Evolutionary conservation across 2,888 invertebrate genomes (phyloP).

Genomic region (Crepidodera aurea): DNA sequence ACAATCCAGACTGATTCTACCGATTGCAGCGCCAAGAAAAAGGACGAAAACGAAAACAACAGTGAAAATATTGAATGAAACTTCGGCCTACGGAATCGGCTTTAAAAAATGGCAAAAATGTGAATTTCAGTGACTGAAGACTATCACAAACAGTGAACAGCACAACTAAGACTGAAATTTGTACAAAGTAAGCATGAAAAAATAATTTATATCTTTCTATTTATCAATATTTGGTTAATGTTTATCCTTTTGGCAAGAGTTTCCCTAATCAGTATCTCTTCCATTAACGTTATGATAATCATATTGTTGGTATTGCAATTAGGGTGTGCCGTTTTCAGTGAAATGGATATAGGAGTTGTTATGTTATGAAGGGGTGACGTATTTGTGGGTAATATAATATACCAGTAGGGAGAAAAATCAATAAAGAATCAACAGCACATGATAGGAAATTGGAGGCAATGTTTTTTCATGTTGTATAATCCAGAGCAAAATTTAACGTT

Average conservation of each 20-base stretch:
- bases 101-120: slow-evolving; percentile 6
- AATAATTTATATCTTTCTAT: background rate
- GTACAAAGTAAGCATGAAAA: slow-evolving; percentile 17
- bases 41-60: slow-evolving; percentile 8
- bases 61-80: slow-evolving; percentile 9
- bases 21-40: slow-evolving; percentile 7
- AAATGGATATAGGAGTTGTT: background rate
- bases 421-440: slow-evolving; percentile 25
- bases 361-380: background rate
- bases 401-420: slow-evolving; percentile 15
- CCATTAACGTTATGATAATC: background rate
- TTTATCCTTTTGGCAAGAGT: background rate
- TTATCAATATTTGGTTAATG: background rate
- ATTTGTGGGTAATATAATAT: slow-evolving; percentile 14
- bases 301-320: background rate
- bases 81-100: slow-evolving; percentile 19
- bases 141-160: background rate
- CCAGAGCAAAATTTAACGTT: no score
- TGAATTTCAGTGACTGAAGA: slow-evolving; percentile 5
- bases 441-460: background rate
- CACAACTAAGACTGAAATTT: slow-evolving; percentile 23
- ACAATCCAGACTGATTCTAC: slow-evolving; percentile 4
- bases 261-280: no score
- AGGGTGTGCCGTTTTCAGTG: background rate
- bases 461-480: background rate